Evolutionary conservation across 1,140 invertebrate species (phyloP), one percentile per base, ranked within the genome.

Genomic region (Papilio machaon): DNA sequence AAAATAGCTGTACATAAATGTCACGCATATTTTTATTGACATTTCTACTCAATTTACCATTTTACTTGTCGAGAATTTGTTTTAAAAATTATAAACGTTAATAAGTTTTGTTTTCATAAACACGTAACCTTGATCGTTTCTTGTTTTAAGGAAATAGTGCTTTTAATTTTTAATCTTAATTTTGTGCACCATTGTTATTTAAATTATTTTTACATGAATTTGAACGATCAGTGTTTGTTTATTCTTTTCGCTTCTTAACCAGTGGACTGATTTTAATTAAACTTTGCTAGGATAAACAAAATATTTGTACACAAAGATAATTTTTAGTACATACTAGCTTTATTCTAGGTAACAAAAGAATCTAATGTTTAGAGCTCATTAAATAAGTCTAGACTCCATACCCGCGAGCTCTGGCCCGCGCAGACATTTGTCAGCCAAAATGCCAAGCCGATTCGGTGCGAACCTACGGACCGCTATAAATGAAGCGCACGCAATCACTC

Each of bases 361-460:
- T n/a, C 43, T 35, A 73, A 73, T 70, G 17, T 47, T 15, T 67
- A 80, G 70, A 47, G 43, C 30, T 70, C 17, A 81, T 35, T 76
- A 79, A 81, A 82, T 67, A 73, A 80, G 64, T 80, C 46, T 79
- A 73, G 79, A 58, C 84, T 90, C 91, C 86, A 86, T 83, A 89
- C 80, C 82, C 64, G 19, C 38, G 47, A 89, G 85, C 86, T 49
- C 38, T 54, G 60, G 82, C 79, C 79, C 81, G 60, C 85, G 81
- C 85, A 82, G 87, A 84, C 88, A 91, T 93, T 93, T 92, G 90
- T 91, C 88, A 88, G 90, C 89, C 90, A 77, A 92, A 93, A 93
- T 93, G 92, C 88, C 92, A 92, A 88, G 86, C 88, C 85, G 90
- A 87, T 88, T 91, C 86, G 85, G 85, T 87, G 89, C 89, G 87